These are phyloP conservation scores for Margaritifera margaritifera DNA, from an alignment of 2,888 invertebrate species.

Conservation along the genomic window DNA sequence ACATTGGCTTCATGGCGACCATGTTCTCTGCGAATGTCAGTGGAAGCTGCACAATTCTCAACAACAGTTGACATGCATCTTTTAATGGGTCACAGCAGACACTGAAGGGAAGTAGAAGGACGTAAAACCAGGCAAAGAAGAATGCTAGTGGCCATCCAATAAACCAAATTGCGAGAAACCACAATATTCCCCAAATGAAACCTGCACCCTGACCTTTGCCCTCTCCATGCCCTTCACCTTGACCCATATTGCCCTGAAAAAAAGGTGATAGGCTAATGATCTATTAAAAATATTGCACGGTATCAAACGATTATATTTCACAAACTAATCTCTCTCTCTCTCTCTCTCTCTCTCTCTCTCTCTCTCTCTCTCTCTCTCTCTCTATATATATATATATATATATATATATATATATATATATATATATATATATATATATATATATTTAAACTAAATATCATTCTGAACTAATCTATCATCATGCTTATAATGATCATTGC, in stretches of 20 bases:
- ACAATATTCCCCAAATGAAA: slow-evolving; percentile 32
- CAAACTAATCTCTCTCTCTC: too few relatives aligned
- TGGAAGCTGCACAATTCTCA: slow-evolving; percentile 31
- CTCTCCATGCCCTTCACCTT: slow-evolving; percentile 16
- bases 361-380: too few relatives aligned
- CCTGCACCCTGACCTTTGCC: slow-evolving; percentile 27
- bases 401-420: too few relatives aligned
- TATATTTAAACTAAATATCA: too few relatives aligned
- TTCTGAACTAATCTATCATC: too few relatives aligned
- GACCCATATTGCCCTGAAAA: slow-evolving; percentile 16
- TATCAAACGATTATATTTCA: too few relatives aligned
- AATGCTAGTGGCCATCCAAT: slow-evolving; percentile 40
- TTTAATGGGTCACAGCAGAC: slow-evolving; percentile 35
- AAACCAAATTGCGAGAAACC: slow-evolving; percentile 38
- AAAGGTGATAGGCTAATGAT: too few relatives aligned
- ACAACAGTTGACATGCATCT: slow-evolving; percentile 27
- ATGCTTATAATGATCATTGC: too few relatives aligned
- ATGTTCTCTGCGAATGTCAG: slow-evolving; percentile 41
- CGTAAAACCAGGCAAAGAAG: slow-evolving; percentile 35
- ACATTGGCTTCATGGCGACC: slow-evolving; percentile 41
- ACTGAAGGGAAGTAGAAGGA: slow-evolving; percentile 35
- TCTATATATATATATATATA: too few relatives aligned
- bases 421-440: too few relatives aligned
- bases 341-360: too few relatives aligned
- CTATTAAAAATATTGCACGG: too few relatives aligned